Percentiles rank a stretch among this genome's conserved stretches.
Evolutionary conservation across 2,113 vertebrate species (phyloP).

Genomic region (Perca schrenkii): DNA sequence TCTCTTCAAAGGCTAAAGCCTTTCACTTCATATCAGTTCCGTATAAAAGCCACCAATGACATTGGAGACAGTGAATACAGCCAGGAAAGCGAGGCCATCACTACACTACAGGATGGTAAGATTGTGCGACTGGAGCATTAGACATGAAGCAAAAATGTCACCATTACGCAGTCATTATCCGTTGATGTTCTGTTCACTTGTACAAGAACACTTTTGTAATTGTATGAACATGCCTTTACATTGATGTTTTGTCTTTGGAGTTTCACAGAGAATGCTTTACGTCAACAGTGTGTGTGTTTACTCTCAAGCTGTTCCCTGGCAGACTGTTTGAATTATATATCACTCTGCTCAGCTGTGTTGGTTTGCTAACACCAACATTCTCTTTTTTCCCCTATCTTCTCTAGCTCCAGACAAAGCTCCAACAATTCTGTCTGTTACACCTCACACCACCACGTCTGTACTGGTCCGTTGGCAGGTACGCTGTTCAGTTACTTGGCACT

Average conservation of each 20-base stretch:
- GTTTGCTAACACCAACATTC: conserved; percentile 21
- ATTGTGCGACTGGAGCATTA: neutral
- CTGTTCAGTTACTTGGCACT: neutral
- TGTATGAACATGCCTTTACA: conserved; percentile 14
- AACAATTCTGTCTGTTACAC: conserved; percentile 92
- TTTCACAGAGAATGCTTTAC: conserved; percentile 33
- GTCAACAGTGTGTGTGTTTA: conserved; percentile 46
- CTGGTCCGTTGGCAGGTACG: conserved; percentile 97
- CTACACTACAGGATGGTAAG: conserved; percentile 96
- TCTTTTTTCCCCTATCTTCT: conserved; percentile 18
- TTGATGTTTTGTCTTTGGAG: conserved; percentile 39
- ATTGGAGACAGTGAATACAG: conserved; percentile 99
- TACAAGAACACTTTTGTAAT: neutral
- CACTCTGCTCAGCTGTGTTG: conserved; percentile 37
- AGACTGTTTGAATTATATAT: conserved; percentile 60
- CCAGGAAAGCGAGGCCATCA: conserved; percentile 93
- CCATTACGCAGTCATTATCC: neutral
- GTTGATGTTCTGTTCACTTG: conserved; percentile 11
- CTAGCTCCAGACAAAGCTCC: conserved; percentile 94
- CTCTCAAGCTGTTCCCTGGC: conserved; percentile 28
- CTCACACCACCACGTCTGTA: conserved; percentile 96
- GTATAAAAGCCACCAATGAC: conserved; percentile 96
- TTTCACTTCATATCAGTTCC: conserved; percentile 98
- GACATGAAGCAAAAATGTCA: neutral
- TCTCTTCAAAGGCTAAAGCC: conserved; percentile 90